A percentile compares a stretch with the other conserved stretches of the same genome.
Conservation (phyloP, 2,113 vertebrate species). For the Crotalus horridus region DNA sequence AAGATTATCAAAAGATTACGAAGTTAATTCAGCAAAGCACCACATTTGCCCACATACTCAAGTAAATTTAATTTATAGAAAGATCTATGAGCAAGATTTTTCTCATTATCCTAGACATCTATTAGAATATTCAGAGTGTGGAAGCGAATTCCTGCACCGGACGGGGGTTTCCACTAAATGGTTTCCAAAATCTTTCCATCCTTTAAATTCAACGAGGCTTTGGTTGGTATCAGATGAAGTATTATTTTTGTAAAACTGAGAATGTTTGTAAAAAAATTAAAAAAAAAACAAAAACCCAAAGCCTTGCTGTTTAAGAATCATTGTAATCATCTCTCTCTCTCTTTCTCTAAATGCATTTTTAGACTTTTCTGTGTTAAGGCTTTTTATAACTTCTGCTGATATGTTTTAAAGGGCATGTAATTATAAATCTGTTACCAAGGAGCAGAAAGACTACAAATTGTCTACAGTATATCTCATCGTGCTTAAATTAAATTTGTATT, state of each 20-base stretch:
- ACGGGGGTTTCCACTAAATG: neutral
- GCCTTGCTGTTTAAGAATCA: neutral
- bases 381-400: conserved; percentile 24
- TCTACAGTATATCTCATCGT: conserved; percentile 4
- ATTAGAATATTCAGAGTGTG: neutral
- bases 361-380: neutral
- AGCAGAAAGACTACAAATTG: conserved; percentile 6
- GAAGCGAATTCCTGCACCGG: neutral
- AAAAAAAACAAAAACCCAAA: neutral
- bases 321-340: neutral
- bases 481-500: conserved; percentile 40
- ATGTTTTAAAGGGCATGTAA: conserved; percentile 26
- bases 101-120: neutral
- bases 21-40: neutral
- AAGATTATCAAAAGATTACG: neutral
- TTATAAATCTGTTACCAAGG: conserved; percentile 12
- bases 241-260: neutral
- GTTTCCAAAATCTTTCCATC: neutral
- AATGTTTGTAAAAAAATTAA: neutral
- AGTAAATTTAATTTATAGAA: neutral
- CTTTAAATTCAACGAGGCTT: neutral
- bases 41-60: neutral
- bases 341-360: neutral
- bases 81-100: neutral
- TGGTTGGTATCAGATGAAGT: neutral